Evolutionary conservation across 2,888 invertebrate genomes (phyloP), one percentile per base, ranked within the genome.

Genomic region (Hetaerina titia): DNA sequence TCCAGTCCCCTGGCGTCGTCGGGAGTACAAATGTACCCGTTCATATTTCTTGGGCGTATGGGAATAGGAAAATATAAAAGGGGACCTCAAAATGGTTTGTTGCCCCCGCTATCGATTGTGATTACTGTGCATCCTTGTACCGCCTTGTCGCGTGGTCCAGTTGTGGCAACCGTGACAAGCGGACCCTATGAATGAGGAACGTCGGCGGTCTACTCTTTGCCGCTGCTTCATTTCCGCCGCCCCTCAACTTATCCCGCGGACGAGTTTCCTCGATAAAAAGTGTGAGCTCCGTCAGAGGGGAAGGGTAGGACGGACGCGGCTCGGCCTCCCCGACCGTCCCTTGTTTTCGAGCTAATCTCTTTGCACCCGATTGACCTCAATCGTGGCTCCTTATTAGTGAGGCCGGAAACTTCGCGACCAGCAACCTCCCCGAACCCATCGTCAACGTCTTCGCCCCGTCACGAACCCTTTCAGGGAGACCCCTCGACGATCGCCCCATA

Each of bases 361-460:
- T 89, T 89, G 89, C 89, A 89, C 89, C 89, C 89, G 57, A 11
- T 58, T 89, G 89, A 89, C 89, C 89, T 19, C 58, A 45, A 57
- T 89, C 89, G 57, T 58, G 5, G 25, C 89, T 89, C n/a, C 57
- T 89, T 89, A 89, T 89, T 89, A 89, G 89, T 22, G 89, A 9
- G 81, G 58, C 22, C n/a, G 58, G 89, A 89, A 89, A 89, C 57
- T 89, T 89, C 89, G 57, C 4, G 19, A 17, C 88, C 88, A 13
- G 19, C 69, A 19, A 69, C 19, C 19, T n/a, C 69, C n/a, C n/a
- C n/a, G 45, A 56, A 2, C 45, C 89, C 89, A 5, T 57, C 89
- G 6, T 58, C 56, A 22, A 4, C 56, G 57, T 8, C 6, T 45
- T 45, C 22, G n/a, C n/a, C 69, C 69, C 69, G 22, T 69, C 69